phyloP scores from a whole-genome alignment of 2,113 vertebrate species.

The Vombatus ursinus region DNA sequence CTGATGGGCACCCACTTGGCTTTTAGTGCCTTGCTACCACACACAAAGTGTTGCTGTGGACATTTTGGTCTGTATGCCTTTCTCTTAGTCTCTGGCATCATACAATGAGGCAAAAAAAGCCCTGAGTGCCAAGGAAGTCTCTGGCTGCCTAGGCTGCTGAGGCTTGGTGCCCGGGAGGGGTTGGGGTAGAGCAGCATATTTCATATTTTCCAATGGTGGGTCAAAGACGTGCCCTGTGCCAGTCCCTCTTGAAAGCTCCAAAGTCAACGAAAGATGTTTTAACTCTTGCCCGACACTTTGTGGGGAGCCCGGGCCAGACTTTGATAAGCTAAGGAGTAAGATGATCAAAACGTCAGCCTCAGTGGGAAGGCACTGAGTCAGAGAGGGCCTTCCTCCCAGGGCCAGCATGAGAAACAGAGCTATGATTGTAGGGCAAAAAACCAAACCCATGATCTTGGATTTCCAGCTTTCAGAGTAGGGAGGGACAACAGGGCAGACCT shows the following conservation, averaged over 20 bases:
- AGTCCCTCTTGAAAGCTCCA: not conserved
- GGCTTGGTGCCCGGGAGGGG: not conserved
- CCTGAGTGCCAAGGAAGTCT: not conserved
- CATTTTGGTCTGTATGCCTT: not conserved
- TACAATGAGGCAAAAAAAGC: not conserved
- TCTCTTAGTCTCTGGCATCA: not conserved
- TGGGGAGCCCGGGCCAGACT: not conserved
- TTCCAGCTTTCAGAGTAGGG: not conserved
- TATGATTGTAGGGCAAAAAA: not conserved
- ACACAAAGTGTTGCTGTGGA: not conserved
- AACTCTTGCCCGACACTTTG: not conserved
- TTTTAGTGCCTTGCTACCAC: not conserved
- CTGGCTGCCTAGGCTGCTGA: not conserved
- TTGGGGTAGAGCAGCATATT: not conserved
- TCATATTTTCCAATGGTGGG: constrained; percentile 16
- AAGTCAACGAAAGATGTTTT: not conserved
- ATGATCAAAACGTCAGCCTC: constrained; percentile 4
- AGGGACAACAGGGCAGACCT: not conserved
- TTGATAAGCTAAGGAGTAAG: not conserved
- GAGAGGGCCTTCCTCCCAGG: constrained; percentile 47
- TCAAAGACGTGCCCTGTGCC: not conserved
- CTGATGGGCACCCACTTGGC: not conserved
- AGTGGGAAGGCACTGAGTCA: constrained; percentile 9
- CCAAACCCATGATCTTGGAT: not conserved
- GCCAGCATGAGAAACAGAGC: constrained; percentile 45